Percentiles rank a stretch among this genome's conserved stretches.
Evolutionary conservation across 2,113 vertebrate species (phyloP).

Genomic region (Chiloscyllium plagiosum): DNA sequence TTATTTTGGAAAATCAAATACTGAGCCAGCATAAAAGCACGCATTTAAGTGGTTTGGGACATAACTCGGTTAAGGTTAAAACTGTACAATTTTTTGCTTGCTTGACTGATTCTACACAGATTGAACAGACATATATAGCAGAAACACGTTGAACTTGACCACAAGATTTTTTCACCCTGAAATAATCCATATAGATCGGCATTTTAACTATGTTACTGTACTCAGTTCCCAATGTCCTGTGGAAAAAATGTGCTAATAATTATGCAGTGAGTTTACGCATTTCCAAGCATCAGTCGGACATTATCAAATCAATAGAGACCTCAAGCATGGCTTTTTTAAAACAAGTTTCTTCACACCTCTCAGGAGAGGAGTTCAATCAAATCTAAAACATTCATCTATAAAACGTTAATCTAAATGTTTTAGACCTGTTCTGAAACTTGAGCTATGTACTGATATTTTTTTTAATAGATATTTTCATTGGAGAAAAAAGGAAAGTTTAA

Average conservation of each 20-base stretch:
- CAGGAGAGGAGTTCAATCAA: too few species aligned
- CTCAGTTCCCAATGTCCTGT: background rate
- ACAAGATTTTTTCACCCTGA: background rate
- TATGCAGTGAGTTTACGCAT: background rate
- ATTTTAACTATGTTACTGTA: background rate
- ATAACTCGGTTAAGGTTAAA: background rate
- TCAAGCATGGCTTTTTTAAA: background rate
- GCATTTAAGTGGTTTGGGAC: background rate
- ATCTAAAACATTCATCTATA: too few species aligned
- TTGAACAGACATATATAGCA: background rate
- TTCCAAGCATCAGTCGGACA: background rate
- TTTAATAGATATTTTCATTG: too few species aligned
- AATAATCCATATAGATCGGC: background rate
- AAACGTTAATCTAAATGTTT: background rate
- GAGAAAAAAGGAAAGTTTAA: too few species aligned
- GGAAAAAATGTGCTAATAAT: background rate
- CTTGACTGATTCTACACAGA: background rate
- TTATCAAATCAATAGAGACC: too few species aligned
- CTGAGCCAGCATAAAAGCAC: background rate
- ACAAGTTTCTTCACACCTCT: background rate
- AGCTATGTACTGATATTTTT: background rate
- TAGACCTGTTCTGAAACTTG: background rate
- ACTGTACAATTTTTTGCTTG: background rate
- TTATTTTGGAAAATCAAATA: background rate
- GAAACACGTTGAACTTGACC: background rate